Base-by-base conservation (phyloP, 2,888 invertebrate species). In the Xylophagus ater region DNA sequence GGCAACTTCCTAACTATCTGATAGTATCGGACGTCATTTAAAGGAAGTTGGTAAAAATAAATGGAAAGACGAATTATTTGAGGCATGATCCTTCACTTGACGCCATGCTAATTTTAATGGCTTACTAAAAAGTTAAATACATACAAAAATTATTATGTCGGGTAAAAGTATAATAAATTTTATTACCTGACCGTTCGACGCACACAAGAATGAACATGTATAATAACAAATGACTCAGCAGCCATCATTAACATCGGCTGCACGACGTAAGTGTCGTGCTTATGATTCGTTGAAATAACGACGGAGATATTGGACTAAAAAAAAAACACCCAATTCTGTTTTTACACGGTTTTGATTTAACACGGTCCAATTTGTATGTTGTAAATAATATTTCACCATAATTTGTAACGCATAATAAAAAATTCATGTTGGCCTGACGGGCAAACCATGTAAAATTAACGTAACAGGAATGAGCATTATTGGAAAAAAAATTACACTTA, bases 1-100 rank as follows among this genome's bases (percentile, higher is more conserved):
- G 10, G 37, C 29, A 37, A 21, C 30, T 37, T 4, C 26, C 13
- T 37, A 20, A 30, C 37, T 31, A 12, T 37, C 37, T 37, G 30
- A 37, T 37, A 30, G 23, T 30, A 30, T 21, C 15, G 30, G 37
- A 17, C 29, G 15, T 34, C 13, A 9, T 34, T 34, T 25, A 15
- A 17, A 34, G 26, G 23, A 23, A 17, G 14, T 34, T 34, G 21
- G 24, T 34, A 24, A 34, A 23, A 34, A 21, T 24, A 23, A 14
- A 34, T 23, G 23, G 34, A 23, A 21, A 21, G 34, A 34, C 24
- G 34, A 34, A 23, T 14, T 34, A 24, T 26, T 34, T 34, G 25
- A 25, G 23, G n/a, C 12, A 14, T 33, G 20, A 33, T 33, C 20
- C n/a, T 19, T 33, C 12, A 33, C 20, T 33, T 33, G 34, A 9